Conservation (phyloP, 2,888 invertebrate genomes). For the Meteorus colon region DNA sequence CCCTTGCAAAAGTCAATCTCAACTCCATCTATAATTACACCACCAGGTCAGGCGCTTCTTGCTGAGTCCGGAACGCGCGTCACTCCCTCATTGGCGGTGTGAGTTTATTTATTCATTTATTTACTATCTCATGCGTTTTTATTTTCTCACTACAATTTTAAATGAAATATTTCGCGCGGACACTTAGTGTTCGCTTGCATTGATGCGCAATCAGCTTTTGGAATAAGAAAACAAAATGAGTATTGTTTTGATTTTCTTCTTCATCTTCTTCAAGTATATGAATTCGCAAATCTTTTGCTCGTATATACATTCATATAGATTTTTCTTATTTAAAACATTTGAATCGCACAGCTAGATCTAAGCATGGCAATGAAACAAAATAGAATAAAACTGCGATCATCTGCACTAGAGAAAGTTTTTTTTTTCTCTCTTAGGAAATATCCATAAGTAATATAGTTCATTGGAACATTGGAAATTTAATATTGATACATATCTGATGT, state of each 20-base stretch:
- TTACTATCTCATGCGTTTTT: no score
- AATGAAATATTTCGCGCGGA: conserved; percentile 16
- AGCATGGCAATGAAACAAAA: conserved; percentile 28
- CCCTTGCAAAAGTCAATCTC: conserved; percentile 93
- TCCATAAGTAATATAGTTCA: neutral
- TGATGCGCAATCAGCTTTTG: conserved; percentile 36
- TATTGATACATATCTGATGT: conserved; percentile 8
- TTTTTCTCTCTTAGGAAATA: neutral
- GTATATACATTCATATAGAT: neutral
- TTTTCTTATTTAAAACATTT: neutral
- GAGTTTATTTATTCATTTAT: conserved; percentile 67
- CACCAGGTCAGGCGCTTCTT: conserved; percentile 78
- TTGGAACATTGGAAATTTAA: neutral
- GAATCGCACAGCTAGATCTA: conserved; percentile 22
- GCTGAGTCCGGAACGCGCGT: conserved; percentile 74
- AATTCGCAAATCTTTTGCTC: conserved; percentile 23
- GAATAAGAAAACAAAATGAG: conserved; percentile 2
- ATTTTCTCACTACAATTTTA: neutral
- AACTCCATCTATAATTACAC: conserved; percentile 90
- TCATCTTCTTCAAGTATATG: conserved; percentile 14
- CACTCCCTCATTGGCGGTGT: conserved; percentile 77
- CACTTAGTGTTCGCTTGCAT: conserved; percentile 35
- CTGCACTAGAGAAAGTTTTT: neutral
- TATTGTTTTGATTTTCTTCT: conserved; percentile 12
- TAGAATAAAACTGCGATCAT: conserved; percentile 12